Base-by-base conservation (phyloP, 2,888 invertebrate genomes). In the Candidula unifasciata region DNA sequence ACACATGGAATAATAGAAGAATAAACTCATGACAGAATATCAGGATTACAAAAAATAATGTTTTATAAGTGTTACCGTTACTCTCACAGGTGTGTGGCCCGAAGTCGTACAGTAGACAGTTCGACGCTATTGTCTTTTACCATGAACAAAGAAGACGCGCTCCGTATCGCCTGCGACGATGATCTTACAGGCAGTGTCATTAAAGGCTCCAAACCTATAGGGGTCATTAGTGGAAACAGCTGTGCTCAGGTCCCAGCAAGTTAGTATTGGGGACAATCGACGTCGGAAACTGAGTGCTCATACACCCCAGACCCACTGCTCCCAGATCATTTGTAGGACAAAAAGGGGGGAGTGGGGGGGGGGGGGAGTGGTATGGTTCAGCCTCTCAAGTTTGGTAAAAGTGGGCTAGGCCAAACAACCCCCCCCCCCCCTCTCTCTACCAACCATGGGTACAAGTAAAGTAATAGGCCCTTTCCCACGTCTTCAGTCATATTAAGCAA, bases 171-270 rank as follows among this genome's bases (percentile, higher is more conserved):
- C 66, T 79, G 79, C 37, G 79, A 66, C n/a, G 66, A 79, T 66
- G 79, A 79, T 37, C 44, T 79, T 13, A 79, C 79, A 10, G 79
- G 79, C 35, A 66, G 64, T 79, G 66, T 79, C n/a, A 24, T 79
- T 21, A 79, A 79, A n/a, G 66, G 79, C 8, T 66, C 64, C 21
- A 64, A 79, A 24, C 79, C 79, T 2, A 44, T 79, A 18, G 79
- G 64, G 27, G 79, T 79, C 24, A 79, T 79, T 6, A 33, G 37
- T 6, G 77, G 77, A n/a, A 77, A 54, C n/a, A 8, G 60, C 3
- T 77, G 77, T 21, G 33, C 60, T 27, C 57, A 54, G 21, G 35
- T 77, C 33, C 77, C 77, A 13, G 6, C 13, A 6, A 30, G 77
- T 77, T 57, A 27, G 21, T 13, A 10, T 24, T 60, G 24, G 3